These are phyloP conservation scores for Medauroidea extradentata DNA, from an alignment of 1,140 invertebrate genomes.

Conservation along the genomic window DNA sequence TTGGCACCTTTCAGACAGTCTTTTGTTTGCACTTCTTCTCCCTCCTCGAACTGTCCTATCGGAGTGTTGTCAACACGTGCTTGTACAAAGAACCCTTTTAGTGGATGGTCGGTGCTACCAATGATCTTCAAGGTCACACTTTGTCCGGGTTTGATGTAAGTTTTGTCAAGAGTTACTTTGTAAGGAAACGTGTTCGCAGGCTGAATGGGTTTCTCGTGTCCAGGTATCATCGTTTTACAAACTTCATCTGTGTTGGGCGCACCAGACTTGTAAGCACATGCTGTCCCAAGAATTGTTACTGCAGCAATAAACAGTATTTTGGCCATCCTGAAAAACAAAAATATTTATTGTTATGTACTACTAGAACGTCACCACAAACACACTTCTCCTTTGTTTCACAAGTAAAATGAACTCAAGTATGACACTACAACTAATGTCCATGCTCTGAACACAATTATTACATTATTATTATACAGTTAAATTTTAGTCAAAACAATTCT, in stretches of 20 bases:
- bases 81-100: slow-evolving; percentile 3
- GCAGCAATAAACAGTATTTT: too few species aligned
- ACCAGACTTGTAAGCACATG: not conserved
- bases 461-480: too few species aligned
- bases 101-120: not conserved
- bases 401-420: too few species aligned
- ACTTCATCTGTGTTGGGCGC: not conserved
- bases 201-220: not conserved
- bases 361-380: too few species aligned
- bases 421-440: too few species aligned
- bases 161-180: not conserved
- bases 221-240: not conserved
- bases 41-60: not conserved
- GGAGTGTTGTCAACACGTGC: not conserved
- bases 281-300: not conserved
- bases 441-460: too few species aligned
- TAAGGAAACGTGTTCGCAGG: not conserved
- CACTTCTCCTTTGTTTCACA: too few species aligned
- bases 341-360: too few species aligned
- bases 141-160: not conserved
- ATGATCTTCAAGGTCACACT: not conserved
- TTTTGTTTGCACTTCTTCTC: not conserved
- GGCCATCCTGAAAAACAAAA: too few species aligned
- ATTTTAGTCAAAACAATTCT: too few species aligned
- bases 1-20: not conserved